Evolutionary conservation across 2,888 invertebrate genomes (phyloP), one percentile per base, ranked within the genome.

Genomic region (Sinopyrophorus schimmeli): DNA sequence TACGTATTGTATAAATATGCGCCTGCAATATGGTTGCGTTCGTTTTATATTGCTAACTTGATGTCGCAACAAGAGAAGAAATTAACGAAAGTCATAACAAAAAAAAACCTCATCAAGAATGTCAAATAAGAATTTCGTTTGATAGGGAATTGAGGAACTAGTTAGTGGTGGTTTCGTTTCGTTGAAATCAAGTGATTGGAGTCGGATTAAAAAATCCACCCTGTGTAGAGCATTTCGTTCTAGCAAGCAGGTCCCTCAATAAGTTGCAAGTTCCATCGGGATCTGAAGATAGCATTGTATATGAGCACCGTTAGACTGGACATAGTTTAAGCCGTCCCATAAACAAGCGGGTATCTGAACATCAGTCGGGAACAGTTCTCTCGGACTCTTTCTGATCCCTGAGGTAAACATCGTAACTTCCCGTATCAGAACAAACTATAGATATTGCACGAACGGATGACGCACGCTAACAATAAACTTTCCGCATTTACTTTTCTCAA

Each of bases 261-360:
- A 61, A 62, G 62, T 61, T 60, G 61, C 52, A 58, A 61, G 64
- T 64, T 68, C 72, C 70, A 61, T 64, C 64, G 72, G 70, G 70
- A 70, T 70, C 69, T 67, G 69, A 69, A 71, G 73, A 72, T 73
- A 73, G 72, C 71, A 70, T 72, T 72, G 72, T 72, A 72, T 73
- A 73, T 70, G 72, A 71, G 72, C 68, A 68, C 70, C 70, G 72
- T 72, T 73, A 72, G 72, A 71, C 70, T 71, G 72, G 72, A 72
- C 73, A 71, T 72, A 72, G 72, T 72, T 73, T 72, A 73, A 72
- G 72, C 72, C 72, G 68, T 72, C 71, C 65, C 72, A 72, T 73
- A 73, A 73, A 73, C 71, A 71, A 73, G 66, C 64, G 67, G 69
- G 70, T 72, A 72, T 73, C 72, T 70, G 70, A 70, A 68, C 71